Percentiles rank a stretch among this genome's conserved stretches.
Evolutionary conservation across 2,797 vertebrate species (phyloP).

Genomic region (Danio albolineatus): DNA sequence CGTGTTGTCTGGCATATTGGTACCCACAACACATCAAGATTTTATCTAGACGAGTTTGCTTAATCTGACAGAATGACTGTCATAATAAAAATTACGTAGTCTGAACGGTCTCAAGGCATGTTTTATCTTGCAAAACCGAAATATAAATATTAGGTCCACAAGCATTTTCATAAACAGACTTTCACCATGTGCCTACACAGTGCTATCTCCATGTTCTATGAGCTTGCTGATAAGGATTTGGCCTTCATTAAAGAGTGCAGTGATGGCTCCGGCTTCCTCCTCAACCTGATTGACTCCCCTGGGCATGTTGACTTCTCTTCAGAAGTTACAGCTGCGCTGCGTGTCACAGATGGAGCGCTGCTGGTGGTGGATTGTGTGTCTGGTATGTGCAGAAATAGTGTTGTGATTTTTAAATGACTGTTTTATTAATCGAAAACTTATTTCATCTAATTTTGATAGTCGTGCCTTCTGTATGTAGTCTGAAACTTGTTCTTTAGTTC

Average conservation of each 20-base stretch:
- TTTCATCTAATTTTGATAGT: no score
- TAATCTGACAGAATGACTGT: no score
- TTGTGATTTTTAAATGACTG: not conserved
- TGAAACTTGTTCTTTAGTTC: no score
- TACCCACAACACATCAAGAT: no score
- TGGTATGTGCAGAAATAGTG: constrained; percentile 76
- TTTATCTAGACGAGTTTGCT: no score
- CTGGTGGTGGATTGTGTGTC: constrained; percentile 96
- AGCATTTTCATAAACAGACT: not conserved
- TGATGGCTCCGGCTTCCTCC: constrained; percentile 92
- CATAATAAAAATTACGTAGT: no score
- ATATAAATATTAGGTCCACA: not conserved
- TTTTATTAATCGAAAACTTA: no score
- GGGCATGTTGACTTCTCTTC: constrained; percentile 98
- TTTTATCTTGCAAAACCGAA: no score
- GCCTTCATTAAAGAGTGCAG: constrained; percentile 95
- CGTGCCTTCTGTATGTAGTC: no score
- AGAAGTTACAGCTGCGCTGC: constrained; percentile 95
- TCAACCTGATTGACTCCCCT: constrained; percentile 95
- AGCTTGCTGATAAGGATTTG: constrained; percentile 86
- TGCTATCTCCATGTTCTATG: constrained; percentile 93
- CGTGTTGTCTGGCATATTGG: no score
- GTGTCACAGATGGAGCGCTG: constrained; percentile 94
- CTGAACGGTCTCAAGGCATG: no score
- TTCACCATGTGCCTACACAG: constrained; percentile 66